Evolutionary conservation across 2,888 invertebrate species (phyloP), one percentile per base, ranked within the genome.

Genomic region (Anarsia innoxiella): DNA sequence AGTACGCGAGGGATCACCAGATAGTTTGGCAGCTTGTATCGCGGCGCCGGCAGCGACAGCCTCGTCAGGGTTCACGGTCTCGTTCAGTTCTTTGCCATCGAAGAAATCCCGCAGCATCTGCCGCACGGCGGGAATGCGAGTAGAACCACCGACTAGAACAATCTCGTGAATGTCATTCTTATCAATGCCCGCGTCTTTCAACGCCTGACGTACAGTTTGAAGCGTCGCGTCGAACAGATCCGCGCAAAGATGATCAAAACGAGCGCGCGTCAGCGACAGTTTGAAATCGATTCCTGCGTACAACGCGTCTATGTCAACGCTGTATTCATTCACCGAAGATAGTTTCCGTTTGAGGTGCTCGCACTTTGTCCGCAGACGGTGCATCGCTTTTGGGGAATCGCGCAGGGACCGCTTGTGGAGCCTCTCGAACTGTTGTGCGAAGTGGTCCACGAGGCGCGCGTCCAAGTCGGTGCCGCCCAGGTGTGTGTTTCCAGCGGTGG

Each of bases 401-500:
- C n/a, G 66, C 27, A 92, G 45, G 54, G 92, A 90, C 39, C 90
- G 89, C 41, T 78, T 86, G 70, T 76, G 88, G 52, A 90, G 90
- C 1, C 89, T 66, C 60, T 88, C 86, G 67, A 90, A 91, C 61
- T 91, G 90, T 10, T 89, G 87, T 15, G 85, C 79, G 34, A 90
- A 80, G 51, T 88, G 87, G 36, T 78, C 86, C 12, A 90, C 89
- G 44, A 90, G 23, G 6, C 13, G 63, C 58, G 87, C 88, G 58
- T 87, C 49, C 43, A 78, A 80, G 68, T 91, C 88, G 66, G 91
- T 91, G 14, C 91, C 91, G 28, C 92, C 91, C 42, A 92, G 82
- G 61, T 92, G 93, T 6, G 93, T 93, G 57, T 93, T 93, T 15
- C 93, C 92, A 36, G 91, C 90, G 1, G 92, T 93, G 0, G 93